Evolutionary conservation across 2,113 vertebrate genomes (phyloP), one percentile per base, ranked within the genome.

Genomic region (Cinclus mexicanus): DNA sequence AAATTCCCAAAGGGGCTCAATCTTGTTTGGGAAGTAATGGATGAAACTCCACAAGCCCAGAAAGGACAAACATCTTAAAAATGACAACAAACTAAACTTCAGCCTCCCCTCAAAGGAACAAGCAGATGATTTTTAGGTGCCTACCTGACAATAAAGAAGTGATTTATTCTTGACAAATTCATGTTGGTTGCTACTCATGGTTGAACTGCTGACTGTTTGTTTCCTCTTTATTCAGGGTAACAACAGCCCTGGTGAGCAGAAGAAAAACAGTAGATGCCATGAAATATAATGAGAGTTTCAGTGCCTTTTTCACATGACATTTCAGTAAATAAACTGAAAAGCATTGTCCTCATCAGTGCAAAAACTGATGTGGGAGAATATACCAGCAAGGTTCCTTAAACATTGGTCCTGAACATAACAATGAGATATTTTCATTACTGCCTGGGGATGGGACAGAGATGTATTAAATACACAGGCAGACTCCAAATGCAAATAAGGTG

Each of bases 211-310:
- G 39, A 63, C 35, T 64, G 24, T 39, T 71, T 92, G 17, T 50
- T 72, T 90, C 23, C 6, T 90, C 39, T 23, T 86, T 79, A 91
- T 61, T 49, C 61, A 93, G 37, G 13, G 3, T 70, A 80, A 72
- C 46, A 90, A 65, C 63, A 90, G 42, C 46, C 50, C 59, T 52
- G 47, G 55, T 7, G 11, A 35, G 75, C 21, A 74, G 56, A 93
- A 60, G 14, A 50, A 41, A 83, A 60, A 0, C 25, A 70, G 29
- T 3, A 42, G 23, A n/a, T 46, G 61, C 1, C 0, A 0, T n/a
- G 37, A 79, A 25, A 72, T 28, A 63, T 12, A 85, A 5, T 47
- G 19, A 70, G 31, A 86, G 4, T 37, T 77, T 72, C 31, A 83
- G 20, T 44, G 31, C 2, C 39, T 60, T 78, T 78, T 59, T 59